A percentile compares a stretch with the other conserved stretches of the same genome.
Evolutionary conservation across 2,888 invertebrate genomes (phyloP).

Genomic region (Mimas tiliae): DNA sequence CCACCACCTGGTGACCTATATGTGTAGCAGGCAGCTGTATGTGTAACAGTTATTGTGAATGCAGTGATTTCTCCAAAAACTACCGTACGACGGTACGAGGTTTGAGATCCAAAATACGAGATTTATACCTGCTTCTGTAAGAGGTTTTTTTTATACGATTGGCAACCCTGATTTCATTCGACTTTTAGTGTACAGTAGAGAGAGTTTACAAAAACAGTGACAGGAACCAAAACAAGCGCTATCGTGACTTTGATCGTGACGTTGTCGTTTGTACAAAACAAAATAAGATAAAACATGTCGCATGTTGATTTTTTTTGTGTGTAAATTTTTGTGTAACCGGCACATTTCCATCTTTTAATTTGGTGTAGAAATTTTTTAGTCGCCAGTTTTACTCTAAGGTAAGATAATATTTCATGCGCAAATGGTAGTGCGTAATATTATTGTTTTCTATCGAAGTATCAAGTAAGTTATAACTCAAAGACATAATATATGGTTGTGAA

Average conservation of each 20-base stretch:
- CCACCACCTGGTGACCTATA: too few relatives aligned
- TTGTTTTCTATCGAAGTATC: constrained; percentile 38
- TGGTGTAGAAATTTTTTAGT: constrained; percentile 47
- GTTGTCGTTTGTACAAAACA: constrained; percentile 50
- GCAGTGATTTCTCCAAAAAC: too few relatives aligned
- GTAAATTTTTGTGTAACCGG: constrained; percentile 59
- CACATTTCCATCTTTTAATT: constrained; percentile 40
- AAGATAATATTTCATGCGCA: constrained; percentile 29
- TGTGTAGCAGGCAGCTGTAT: too few relatives aligned
- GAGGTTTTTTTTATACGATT: too few relatives aligned
- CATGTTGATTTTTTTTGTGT: constrained; percentile 49
- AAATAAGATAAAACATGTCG: constrained; percentile 59
- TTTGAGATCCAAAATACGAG: too few relatives aligned
- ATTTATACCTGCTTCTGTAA: too few relatives aligned
- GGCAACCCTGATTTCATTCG: too few relatives aligned
- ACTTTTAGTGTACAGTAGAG: too few relatives aligned
- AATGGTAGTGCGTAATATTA: constrained; percentile 11
- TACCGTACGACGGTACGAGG: too few relatives aligned
- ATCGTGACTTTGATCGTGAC: constrained; percentile 48
- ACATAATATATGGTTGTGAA: constrained; percentile 28
- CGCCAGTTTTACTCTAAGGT: constrained; percentile 48
- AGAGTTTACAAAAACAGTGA: too few relatives aligned
- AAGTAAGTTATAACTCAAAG: constrained; percentile 15
- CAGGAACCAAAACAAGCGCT: constrained; percentile 56
- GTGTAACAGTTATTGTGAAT: too few relatives aligned